Base-by-base conservation (phyloP, 1,140 invertebrate genomes). In the Drosophila neocordata region DNA sequence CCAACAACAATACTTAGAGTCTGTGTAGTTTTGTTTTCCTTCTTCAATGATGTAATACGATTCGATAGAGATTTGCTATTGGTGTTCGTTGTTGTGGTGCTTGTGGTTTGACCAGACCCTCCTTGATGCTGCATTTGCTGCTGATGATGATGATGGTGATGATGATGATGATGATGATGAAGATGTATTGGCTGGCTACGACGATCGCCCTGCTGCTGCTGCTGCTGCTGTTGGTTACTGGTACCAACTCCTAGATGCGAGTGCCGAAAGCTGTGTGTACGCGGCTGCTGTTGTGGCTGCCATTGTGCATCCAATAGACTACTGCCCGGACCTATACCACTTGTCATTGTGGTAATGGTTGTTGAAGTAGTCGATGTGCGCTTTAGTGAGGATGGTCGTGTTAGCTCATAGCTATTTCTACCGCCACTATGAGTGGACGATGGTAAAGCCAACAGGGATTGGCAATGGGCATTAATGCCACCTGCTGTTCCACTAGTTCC, bases 1-100 rank as follows among this genome's bases (percentile, higher is more conserved):
- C 97, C 97, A 2, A 98, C 97, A 2, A 98, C 97, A 12, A 98
- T 95, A 37, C 97, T 97, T 31, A 99, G 92, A 0, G 97, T 98
- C 89, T 97, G 96, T 3, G 97, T 97, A 0, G 97, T 98, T 92
- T 97, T 97, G 6, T 95, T 96, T 78, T 98, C 97, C 60, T 96
- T 93, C 69, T 95, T 92, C 58, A 95, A 92, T 31, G 94, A 95
- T 5, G 94, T 94, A 2, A 95, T 94, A 69, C 94, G 90, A 63
- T 92, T 92, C 41, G 93, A 89, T 35, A 91, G 73, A 20, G 89
- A 90, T 69, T 91, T 91, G 31, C 63, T 87, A 61, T 67, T 75
- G 38, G 31, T 69, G 53, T 34, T 53, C 38, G 22, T 31, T 70
- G n/a, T 18, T 52, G 44, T 22, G 37, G 58, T 8, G 59, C 44